Base-by-base conservation (phyloP, 1,140 invertebrate species). In the Pseudomyrmex sp. region DNA sequence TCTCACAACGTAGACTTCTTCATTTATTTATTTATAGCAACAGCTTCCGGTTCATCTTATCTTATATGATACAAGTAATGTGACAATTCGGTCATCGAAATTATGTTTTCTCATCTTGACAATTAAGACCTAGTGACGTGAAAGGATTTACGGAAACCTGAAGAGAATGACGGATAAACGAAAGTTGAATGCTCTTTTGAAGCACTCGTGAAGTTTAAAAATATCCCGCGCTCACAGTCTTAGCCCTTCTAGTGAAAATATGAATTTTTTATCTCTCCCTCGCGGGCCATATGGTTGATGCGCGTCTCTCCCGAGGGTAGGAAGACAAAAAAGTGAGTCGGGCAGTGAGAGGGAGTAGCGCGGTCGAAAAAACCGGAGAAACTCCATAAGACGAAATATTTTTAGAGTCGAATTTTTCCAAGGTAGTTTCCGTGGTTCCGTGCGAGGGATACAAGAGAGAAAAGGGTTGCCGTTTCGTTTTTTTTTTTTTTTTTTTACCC, bases 181-280 rank as follows among this genome's bases (percentile, higher is more conserved):
- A 83, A 84, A 87, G 86, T 87, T 79, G 87, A 88, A 88, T 66
- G 87, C 52, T 68, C 86, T n/a, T 66, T 72, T 58, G 59, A 18
- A 23, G 59, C 86, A 72, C 59, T 70, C 73, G 13, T 10, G 48
- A 65, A 50, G 85, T 88, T 88, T 89, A 89, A 89, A 89, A 89
- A 89, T 89, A 89, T 35, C 35, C n/a, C 72, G 77, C 56, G 35
- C 35, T 35, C 59, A 46, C 26, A 62, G 77, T 68, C 86, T 82
- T 66, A 91, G 91, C 91, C 91, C 92, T 92, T 92, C 90, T 86
- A 90, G 91, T 93, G 91, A 89, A 93, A 93, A 93, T 93, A 93
- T 93, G 92, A 89, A 89, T 89, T 89, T 89, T 90, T 90, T 88
- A 88, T 88, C 88, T 90, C 76, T 77, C 73, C 85, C 88, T 85